phyloP scores from a whole-genome alignment of 2,113 vertebrate species.

The Leptobrachium leishanense region DNA sequence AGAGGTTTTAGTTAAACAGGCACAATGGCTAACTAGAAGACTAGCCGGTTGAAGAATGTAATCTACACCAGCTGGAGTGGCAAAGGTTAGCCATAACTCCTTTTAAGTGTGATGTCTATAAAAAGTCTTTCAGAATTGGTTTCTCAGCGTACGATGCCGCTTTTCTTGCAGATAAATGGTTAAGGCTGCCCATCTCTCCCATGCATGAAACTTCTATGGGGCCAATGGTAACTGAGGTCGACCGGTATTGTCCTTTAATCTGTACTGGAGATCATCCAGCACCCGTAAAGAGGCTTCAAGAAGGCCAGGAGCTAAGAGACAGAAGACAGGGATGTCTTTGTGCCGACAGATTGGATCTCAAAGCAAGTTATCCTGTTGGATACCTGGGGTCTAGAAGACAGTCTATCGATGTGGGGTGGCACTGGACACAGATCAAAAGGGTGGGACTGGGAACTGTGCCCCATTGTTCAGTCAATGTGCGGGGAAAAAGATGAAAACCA shows the following conservation, averaged over 20 bases:
- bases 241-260: conserved; percentile 15
- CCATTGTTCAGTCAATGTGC: conserved; percentile 29
- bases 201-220: not conserved
- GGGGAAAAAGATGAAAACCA: conserved; percentile 19
- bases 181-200: not conserved
- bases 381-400: conserved; percentile 18
- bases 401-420: conserved; percentile 1
- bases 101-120: too few species aligned
- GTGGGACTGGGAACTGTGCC: not conserved
- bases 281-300: not conserved
- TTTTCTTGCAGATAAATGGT: not conserved
- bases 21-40: too few species aligned
- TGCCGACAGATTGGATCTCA: conserved; percentile 1
- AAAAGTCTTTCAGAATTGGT: not conserved
- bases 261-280: conserved; percentile 23
- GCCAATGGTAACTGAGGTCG: conserved; percentile 2
- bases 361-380: conserved; percentile 6
- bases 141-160: too few species aligned
- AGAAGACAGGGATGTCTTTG: conserved; percentile 11
- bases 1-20: too few species aligned
- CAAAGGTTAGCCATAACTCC: too few species aligned
- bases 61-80: too few species aligned
- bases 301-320: conserved; percentile 10
- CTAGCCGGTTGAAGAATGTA: too few species aligned
- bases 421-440: conserved; percentile 13